phyloP scores from a whole-genome alignment of 2,113 vertebrate species.

The Chrysochloris asiatica region DNA sequence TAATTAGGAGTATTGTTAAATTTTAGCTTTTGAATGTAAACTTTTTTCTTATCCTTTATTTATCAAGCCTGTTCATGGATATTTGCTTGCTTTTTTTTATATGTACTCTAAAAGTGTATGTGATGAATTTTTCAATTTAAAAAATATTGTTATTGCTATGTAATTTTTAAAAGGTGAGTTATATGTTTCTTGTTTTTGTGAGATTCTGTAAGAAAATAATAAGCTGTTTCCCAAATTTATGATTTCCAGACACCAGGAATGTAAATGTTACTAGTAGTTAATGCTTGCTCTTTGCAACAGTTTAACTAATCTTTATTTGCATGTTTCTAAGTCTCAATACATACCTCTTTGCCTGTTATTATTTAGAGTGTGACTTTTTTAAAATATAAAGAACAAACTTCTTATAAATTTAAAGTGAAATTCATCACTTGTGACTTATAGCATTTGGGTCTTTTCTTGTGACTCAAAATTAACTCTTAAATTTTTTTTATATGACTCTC shows the following conservation, averaged over 20 bases:
- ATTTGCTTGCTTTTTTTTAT: slow-evolving; percentile 27
- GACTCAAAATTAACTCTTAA: slow-evolving; percentile 40
- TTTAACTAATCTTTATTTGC: slow-evolving; percentile 43
- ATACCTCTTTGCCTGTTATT: slow-evolving; percentile 66
- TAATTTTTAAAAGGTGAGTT: slow-evolving; percentile 1
- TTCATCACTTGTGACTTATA: slow-evolving; percentile 26
- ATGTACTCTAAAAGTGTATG: slow-evolving; percentile 4
- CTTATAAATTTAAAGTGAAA: slow-evolving; percentile 35
- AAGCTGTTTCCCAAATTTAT: background rate
- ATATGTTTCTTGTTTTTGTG: slow-evolving; percentile 28
- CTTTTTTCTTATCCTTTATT: slow-evolving; percentile 31
- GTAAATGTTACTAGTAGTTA: slow-evolving; percentile 68
- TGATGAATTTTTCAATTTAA: background rate
- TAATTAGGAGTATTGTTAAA: slow-evolving; percentile 41
- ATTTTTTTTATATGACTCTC: background rate
- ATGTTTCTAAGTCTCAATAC: slow-evolving; percentile 38
- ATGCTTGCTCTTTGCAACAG: slow-evolving; percentile 53
- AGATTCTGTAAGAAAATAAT: slow-evolving; percentile 1
- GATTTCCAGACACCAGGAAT: background rate
- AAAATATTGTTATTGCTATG: slow-evolving; percentile 4
- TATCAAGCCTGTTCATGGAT: background rate
- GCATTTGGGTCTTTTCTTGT: slow-evolving; percentile 41
- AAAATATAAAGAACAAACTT: slow-evolving; percentile 37
- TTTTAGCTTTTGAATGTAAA: slow-evolving; percentile 27
- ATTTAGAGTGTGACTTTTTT: slow-evolving; percentile 62